These are phyloP conservation scores for Brachypteracias leptosomus DNA, from an alignment of 2,113 vertebrate species.

Conservation along the genomic window DNA sequence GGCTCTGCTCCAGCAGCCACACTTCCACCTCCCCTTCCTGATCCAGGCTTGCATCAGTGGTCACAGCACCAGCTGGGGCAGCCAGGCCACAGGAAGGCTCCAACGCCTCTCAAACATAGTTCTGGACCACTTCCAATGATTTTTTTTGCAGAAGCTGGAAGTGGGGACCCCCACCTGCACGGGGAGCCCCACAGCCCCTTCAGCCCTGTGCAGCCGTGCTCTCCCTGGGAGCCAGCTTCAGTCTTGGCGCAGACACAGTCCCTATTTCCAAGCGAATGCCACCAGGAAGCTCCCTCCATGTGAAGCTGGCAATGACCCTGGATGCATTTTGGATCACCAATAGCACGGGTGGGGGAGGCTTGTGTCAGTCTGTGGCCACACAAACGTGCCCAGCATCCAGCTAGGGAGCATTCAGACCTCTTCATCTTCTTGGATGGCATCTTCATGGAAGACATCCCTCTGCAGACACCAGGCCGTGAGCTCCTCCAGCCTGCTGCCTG, in stretches of 20 bases:
- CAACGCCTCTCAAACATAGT: neutral
- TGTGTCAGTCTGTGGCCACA: neutral
- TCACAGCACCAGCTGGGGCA: neutral
- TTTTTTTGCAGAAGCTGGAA: neutral
- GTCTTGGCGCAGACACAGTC: neutral
- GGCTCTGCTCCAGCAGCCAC: neutral
- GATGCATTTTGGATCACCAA: neutral
- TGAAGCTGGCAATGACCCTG: neutral
- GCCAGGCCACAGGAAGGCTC: neutral
- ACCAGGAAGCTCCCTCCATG: neutral
- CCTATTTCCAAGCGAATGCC: neutral
- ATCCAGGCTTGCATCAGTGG: neutral
- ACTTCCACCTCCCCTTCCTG: neutral
- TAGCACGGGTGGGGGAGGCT: fast-evolving
- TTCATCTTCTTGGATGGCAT: neutral
- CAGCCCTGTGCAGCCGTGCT: fast-evolving
- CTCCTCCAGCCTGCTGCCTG: neutral
- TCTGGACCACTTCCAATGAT: neutral
- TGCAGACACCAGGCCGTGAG: neutral
- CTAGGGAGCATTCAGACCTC: neutral
- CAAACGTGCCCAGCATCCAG: neutral
- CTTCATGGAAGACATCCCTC: neutral
- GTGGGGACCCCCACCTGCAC: neutral
- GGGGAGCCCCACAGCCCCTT: neutral
- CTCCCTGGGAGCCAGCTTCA: neutral